Base-by-base conservation (phyloP, 35 echinoderm and acorn worm genomes). In the Stichopus chloronotus region DNA sequence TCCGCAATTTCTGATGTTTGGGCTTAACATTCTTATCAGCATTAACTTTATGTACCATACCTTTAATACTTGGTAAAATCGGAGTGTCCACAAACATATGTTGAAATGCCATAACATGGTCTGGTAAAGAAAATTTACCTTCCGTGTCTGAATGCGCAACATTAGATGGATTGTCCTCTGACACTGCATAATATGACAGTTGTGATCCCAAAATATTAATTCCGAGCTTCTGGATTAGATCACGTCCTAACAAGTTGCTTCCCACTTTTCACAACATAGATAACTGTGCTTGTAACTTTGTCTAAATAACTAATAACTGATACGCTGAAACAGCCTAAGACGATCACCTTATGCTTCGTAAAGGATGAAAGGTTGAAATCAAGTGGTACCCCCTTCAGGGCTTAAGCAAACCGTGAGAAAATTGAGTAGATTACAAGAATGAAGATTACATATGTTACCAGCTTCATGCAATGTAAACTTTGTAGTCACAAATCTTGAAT, bases 281-380 rank as follows among this genome's bases (percentile, higher is more conserved):
- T 1, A 7, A 25, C 11, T 22, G 59, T 69, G 16, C 16, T 12
- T 2, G 85, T 59, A 22, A 56, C 83, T 58, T 14, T 86, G 5
- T 86, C 83, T 56, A 86, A 86, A 55, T 86, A 86, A 86, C 83
- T n/a, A n/a, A n/a, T 86, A 6, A 57, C 83, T 7, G 52, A 86
- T 58, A 55, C 22, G 17, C 55, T 86, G 4, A 86, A 86, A 86
- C 83, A 86, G 7, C 83, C 6, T 23, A 5, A 24, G 22, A 79
- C 78, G n/a, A n/a, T n/a, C n/a, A n/a, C n/a, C n/a, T n/a, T n/a
- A n/a, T n/a, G n/a, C n/a, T n/a, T 76, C 17, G 8, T 68, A 17
- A 9, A 68, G 17, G 8, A 68, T 17, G 63, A 68, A 68, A 68
- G 63, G 63, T 68, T 68, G 63, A 68, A 68, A 68, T 68, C 79